Evolutionary conservation across 1,140 invertebrate genomes (phyloP).

Genomic region (Drosophila triauraria): DNA sequence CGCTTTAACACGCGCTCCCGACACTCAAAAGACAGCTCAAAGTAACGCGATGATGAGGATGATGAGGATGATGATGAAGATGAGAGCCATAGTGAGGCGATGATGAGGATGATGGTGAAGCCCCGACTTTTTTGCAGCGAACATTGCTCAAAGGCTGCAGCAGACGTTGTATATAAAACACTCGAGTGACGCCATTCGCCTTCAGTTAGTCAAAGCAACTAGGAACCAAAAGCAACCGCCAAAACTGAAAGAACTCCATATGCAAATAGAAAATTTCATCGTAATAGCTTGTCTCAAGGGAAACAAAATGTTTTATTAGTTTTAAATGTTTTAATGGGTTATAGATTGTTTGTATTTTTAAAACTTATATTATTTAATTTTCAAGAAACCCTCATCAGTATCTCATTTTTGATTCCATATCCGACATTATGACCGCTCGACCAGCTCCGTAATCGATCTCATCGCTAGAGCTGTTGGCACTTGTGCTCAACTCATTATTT

Average conservation of each 20-base stretch:
- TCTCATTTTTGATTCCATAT: conserved; percentile 7
- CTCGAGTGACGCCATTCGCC: conserved; percentile 52
- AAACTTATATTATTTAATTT: no score
- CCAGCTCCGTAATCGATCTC: conserved; percentile 26
- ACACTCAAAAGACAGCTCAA: conserved; percentile 71
- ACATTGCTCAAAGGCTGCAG: conserved; percentile 30
- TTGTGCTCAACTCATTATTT: conserved; percentile 46
- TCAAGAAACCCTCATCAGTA: neutral
- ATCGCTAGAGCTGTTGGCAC: conserved; percentile 31
- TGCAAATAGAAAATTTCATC: neutral
- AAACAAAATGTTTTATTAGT: neutral
- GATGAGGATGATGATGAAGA: conserved; percentile 6
- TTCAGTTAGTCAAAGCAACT: conserved; percentile 40
- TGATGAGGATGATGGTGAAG: conserved; percentile 20
- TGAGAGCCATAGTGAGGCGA: conserved; percentile 8
- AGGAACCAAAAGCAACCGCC: conserved; percentile 5
- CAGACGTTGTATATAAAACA: conserved; percentile 70
- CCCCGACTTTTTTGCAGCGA: conserved; percentile 44
- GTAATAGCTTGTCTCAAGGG: neutral
- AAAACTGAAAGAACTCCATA: conserved; percentile 6
- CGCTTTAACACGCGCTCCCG: conserved; percentile 68
- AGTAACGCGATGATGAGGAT: conserved; percentile 44
- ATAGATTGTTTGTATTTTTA: no score
- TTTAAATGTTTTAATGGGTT: neutral
- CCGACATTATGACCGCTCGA: neutral